phyloP scores from a whole-genome alignment of 2,888 invertebrate genomes.

The Scaptomyza parva region DNA sequence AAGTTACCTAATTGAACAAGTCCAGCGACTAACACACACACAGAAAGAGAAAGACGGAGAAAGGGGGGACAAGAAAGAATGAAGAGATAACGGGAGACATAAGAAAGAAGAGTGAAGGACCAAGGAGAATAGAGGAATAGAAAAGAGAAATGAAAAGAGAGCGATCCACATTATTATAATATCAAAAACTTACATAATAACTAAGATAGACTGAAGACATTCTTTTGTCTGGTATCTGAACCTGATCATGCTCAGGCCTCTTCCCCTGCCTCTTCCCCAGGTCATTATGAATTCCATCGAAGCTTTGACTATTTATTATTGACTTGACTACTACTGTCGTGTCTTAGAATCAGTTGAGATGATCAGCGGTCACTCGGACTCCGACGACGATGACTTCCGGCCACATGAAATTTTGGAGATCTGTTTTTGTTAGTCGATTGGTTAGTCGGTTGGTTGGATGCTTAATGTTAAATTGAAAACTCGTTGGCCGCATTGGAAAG shows the following conservation, averaged over 20 bases:
- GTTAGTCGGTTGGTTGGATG: conserved; percentile 1
- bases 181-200: conserved; percentile 3
- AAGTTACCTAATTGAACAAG: background rate
- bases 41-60: background rate
- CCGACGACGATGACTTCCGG: conserved; percentile 40
- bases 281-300: conserved; percentile 33
- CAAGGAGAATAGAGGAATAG: background rate
- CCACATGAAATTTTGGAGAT: conserved; percentile 5
- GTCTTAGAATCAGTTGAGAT: conserved; percentile 37
- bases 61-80: background rate
- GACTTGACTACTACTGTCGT: conserved; percentile 5
- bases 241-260: too few species aligned
- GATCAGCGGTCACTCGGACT: conserved; percentile 19
- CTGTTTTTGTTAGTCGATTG: conserved; percentile 9
- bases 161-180: too few species aligned
- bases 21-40: too few species aligned
- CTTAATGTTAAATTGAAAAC: conserved; percentile 50
- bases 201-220: background rate
- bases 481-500: conserved; percentile 60
- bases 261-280: too few species aligned
- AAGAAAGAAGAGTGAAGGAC: background rate
- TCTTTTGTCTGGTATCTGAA: background rate
- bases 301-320: background rate
- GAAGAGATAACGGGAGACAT: background rate
- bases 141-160: too few species aligned